Base-by-base conservation (phyloP, 2,113 vertebrate species). In the Furnarius figulus region DNA sequence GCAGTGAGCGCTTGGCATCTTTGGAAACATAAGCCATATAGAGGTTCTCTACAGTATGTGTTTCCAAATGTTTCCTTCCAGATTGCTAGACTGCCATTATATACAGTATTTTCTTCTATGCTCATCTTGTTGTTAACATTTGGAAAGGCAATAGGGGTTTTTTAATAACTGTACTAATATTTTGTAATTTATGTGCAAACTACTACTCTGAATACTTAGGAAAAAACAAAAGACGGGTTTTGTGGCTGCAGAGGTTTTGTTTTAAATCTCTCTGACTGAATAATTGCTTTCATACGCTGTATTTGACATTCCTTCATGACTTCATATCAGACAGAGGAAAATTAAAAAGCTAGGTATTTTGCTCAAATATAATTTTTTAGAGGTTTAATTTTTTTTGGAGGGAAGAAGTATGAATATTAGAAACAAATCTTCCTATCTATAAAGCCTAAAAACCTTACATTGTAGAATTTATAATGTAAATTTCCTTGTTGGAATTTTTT, bases 1-100 rank as follows among this genome's bases (percentile, higher is more conserved):
- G 14, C 14, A 55, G 56, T 16, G 39, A 89, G 49, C 28, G n/a
- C 44, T 9, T 0, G 0, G 17, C 18, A 68, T 40, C 42, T 59
- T 31, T 37, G 17, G n/a, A 89, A 79, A 9, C 4, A 15, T 31
- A 50, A 5, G 21, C 5, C 47, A 46, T 18, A 52, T 0, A 65
- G 10, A 85, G 10, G 21, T 42, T 88, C 25, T 50, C 28, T n/a
- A 44, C 3, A 28, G 15, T 10, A 10, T 23, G 20, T 20, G 7
- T 20, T 88, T 66, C 83, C 62, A 65, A 1, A 12, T 65, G 22
- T 33, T 82, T 85, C 49, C 59, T 58, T 52, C n/a, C 72, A 42
- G 53, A 70, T 12, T 50, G 19, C 25, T n/a, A 74, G 27, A 59
- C 9, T 49, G 37, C 2, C n/a, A 23, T 15, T 19, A 24, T 4